phyloP scores from a whole-genome alignment of 2,113 vertebrate genomes.

The Potamarius usumacintae region DNA sequence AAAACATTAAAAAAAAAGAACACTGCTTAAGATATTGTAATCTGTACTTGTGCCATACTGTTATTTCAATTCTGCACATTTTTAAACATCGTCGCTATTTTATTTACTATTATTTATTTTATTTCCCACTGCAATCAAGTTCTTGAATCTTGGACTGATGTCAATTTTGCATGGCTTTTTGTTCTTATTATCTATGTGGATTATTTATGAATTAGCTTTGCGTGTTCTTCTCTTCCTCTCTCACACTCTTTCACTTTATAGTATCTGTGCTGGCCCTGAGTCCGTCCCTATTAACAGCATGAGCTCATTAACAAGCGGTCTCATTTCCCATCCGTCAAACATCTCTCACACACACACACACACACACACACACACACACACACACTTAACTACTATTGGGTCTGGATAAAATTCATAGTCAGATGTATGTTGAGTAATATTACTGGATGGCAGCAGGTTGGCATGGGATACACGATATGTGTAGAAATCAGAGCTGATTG shows the following conservation, averaged over 20 bases:
- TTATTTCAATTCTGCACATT: not conserved
- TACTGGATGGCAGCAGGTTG: not conserved
- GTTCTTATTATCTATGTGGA: not conserved
- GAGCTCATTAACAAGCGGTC: not conserved
- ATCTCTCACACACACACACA: not conserved
- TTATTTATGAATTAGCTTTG: not conserved
- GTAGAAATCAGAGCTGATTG: not conserved
- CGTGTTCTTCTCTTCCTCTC: not conserved
- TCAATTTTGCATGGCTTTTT: not conserved
- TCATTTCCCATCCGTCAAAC: not conserved
- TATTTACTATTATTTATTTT: not conserved
- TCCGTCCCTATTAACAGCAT: not conserved
- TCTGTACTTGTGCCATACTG: not conserved
- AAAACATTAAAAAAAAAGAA: not conserved
- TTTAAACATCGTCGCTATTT: too few relatives aligned
- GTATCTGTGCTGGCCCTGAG: not conserved
- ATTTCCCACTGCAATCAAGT: not conserved
- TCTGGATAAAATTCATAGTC: not conserved
- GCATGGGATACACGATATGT: not conserved
- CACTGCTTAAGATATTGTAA: not conserved
- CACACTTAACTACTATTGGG: not conserved
- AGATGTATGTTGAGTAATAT: not conserved
- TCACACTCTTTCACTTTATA: not conserved
- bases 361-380: not conserved
- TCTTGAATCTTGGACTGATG: not conserved